Base-by-base conservation (phyloP, 37 sponge, comb jelly and placozoan species). In the Petrosia ficiformis region DNA sequence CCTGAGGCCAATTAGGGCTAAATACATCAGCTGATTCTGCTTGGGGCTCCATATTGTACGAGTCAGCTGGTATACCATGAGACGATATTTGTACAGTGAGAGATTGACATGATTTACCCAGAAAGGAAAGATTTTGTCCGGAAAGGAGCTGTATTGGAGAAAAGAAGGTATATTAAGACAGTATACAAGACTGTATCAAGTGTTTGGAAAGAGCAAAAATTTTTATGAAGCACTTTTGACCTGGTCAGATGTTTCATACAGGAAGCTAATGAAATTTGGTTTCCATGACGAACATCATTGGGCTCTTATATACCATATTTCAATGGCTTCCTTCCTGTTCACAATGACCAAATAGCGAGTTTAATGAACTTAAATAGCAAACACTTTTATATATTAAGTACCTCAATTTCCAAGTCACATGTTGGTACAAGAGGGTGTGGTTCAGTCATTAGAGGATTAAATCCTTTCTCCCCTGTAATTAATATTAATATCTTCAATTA, bases 371-470 rank as follows among this genome's bases (percentile, higher is more conserved):
- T n/a, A n/a, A n/a, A n/a, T n/a, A n/a, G n/a, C n/a, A n/a, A n/a
- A n/a, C n/a, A n/a, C n/a, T 19, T 48, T 19, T 26, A 52, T 25
- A 5, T 25, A 37, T 24, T 77, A 41, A 68, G 54, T 44, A 88
- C 88, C 74, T 82, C 83, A 56, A 88, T 82, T 52, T 88, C 88
- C 1, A 88, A 59, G 56, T 82, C 21, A 0, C 82, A 31, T 6
- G 69, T 33, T 8, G 88, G 68, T 19, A 82, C 79, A 4, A 70
- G 52, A 28, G 78, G 78, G 70, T 77, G 78, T 6, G 83, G 88
- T 26, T 41, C 78, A 14, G 2, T 32, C 78, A 88, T 88, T 4
- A 33, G 19, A 4, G 87, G 87, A 35, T 43, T 25, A 58, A 57
- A 83, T 2, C 69, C 44, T 32, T n/a, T n/a, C n/a, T n/a, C n/a